A percentile compares a stretch with the other conserved stretches of the same genome.
Conservation (phyloP, 2,113 vertebrate genomes). For the Muscicapa adusta region DNA sequence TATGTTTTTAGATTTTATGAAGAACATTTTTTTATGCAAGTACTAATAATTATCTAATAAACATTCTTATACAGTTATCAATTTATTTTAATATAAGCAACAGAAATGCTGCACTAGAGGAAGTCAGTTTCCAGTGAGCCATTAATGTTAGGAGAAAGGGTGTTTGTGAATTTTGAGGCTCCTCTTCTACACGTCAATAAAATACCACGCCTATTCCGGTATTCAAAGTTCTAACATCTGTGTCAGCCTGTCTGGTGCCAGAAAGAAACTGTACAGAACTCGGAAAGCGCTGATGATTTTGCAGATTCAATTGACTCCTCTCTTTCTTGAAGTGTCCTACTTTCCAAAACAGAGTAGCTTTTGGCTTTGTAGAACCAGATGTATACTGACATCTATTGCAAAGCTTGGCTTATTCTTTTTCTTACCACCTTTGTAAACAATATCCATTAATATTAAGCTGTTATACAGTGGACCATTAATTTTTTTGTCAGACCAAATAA, state of each 20-base stretch:
- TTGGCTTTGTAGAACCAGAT: background rate
- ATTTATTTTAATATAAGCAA: background rate
- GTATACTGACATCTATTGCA: background rate
- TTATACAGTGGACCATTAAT: background rate
- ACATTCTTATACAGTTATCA: background rate
- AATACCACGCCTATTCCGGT: background rate
- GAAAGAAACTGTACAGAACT: background rate
- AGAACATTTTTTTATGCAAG: background rate
- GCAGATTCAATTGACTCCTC: background rate
- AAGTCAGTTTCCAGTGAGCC: background rate
- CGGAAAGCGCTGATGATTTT: background rate
- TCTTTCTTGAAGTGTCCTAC: background rate
- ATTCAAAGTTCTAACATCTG: background rate
- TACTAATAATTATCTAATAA: background rate
- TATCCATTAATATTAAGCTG: background rate
- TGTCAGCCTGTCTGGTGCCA: background rate
- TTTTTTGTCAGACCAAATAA: background rate
- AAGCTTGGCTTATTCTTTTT: background rate
- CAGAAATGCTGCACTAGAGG: background rate
- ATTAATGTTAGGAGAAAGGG: background rate
- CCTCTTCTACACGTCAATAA: background rate
- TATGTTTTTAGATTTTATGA: background rate
- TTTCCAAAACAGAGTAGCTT: background rate
- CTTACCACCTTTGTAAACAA: background rate
- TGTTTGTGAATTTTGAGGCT: background rate